Evolutionary conservation across 1,140 invertebrate genomes (phyloP).

Genomic region (Akabosia matsudoensis): DNA sequence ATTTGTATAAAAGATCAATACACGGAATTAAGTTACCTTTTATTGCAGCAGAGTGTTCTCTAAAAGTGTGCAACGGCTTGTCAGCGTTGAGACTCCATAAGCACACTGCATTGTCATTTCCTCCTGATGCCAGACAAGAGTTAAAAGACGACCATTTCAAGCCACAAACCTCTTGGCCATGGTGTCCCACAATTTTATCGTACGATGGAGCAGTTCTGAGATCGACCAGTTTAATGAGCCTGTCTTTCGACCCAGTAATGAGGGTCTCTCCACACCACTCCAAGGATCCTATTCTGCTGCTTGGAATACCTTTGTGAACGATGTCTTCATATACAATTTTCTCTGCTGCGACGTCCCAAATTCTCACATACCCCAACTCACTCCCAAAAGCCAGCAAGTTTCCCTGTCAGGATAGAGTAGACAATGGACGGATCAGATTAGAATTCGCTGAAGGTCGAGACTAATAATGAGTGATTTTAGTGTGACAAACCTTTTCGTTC

Average conservation of each 20-base stretch:
- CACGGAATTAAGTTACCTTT: not conserved
- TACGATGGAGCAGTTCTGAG: not conserved
- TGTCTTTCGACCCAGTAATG: not conserved
- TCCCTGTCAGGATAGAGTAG: not conserved
- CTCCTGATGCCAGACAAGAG: not conserved
- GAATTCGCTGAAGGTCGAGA: too few relatives aligned
- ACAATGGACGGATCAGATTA: too few relatives aligned
- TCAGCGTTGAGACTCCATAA: not conserved
- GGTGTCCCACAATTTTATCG: not conserved
- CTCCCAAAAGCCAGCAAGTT: not conserved
- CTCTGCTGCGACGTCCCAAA: not conserved
- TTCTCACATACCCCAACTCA: not conserved
- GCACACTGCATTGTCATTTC: not conserved
- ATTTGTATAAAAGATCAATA: not conserved
- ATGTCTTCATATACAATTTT: not conserved
- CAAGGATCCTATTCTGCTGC: not conserved
- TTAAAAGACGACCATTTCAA: not conserved
- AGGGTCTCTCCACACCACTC: not conserved
- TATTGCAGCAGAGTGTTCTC: not conserved
- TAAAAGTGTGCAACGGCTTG: not conserved
- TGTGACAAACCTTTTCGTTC: constrained; percentile 15
- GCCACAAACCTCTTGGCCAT: constrained; percentile 8
- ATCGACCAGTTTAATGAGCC: not conserved
- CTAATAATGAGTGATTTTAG: too few relatives aligned
- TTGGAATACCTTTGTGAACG: not conserved